A percentile compares a stretch with the other conserved stretches of the same genome.
Conservation (phyloP, 2,797 vertebrate genomes). For the Emydoidea blandingii region DNA sequence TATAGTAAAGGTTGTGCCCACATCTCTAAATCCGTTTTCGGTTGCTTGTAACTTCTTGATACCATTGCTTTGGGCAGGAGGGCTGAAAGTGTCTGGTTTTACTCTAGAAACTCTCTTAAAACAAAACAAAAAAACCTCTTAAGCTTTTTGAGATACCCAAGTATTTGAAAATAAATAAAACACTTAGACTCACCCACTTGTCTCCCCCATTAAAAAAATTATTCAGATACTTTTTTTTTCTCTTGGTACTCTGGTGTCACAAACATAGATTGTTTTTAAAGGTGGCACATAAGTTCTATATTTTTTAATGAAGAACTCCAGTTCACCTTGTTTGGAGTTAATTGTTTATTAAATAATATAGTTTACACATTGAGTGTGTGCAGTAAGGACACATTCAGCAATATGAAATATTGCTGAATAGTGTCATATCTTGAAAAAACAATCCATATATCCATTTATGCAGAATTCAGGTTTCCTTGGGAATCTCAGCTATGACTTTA, state of each 20-base stretch:
- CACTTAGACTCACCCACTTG: not conserved
- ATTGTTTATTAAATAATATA: not conserved
- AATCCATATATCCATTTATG: not conserved
- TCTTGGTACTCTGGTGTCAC: not conserved
- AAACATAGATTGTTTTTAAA: not conserved
- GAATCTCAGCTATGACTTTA: not conserved
- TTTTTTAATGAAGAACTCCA: not conserved
- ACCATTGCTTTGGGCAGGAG: not conserved
- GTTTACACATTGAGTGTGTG: not conserved
- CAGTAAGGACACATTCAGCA: not conserved
- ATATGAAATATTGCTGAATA: not conserved
- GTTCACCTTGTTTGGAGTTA: not conserved
- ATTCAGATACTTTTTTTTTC: not conserved
- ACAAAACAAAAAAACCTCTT: not conserved
- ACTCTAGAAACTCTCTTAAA: not conserved
- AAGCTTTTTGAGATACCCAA: constrained; percentile 11
- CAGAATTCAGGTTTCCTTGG: not conserved
- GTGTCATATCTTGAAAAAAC: not conserved
- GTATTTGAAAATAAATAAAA: not conserved
- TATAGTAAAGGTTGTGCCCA: not conserved
- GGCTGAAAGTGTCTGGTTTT: not conserved
- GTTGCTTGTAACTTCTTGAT: constrained; percentile 1
- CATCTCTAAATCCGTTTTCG: not conserved
- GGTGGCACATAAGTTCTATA: not conserved
- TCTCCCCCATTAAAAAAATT: constrained; percentile 48